Base-by-base conservation (phyloP, 2,113 vertebrate genomes). In the Progne subis region DNA sequence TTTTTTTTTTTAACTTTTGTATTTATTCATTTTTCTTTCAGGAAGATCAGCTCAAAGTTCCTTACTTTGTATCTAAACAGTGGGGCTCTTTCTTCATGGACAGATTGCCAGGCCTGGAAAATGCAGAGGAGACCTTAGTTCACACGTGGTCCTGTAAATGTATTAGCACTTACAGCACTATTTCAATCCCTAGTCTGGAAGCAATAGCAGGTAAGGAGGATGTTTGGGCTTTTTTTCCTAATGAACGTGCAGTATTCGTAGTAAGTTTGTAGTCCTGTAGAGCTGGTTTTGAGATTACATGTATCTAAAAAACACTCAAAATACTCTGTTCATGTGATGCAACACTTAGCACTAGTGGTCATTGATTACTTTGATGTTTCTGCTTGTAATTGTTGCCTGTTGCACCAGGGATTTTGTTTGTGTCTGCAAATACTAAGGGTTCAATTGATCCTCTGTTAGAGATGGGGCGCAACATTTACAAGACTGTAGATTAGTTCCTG, bases 11-110 rank as follows among this genome's bases (percentile, higher is more conserved):
- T 37, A 57, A 23, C 28, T 52, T 50, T 34, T 7, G 0, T 76
- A 8, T 65, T 86, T 81, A 6, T 84, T 18, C 82, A 2, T 61
- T 95, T 95, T 96, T 92, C 20, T 97, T 98, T 93, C 97, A 99
- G 99, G 97, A 74, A 47, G 97, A 98, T 86, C 97, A 98, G 69
- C 97, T 97, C 94, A 98, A 99, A 97, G 94, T 98, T 56, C 98
- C 98, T 43, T 98, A 98, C 17, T 98, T 96, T 12, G 60, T 90
- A 17, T 99, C 99, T 78, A 97, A 98, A 64, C 98, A 99, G 94
- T 99, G 99, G 99, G 99, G 99, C 69, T 99, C 99, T 52, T 99
- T 99, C 97, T 99, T 99, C 94, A 80, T 98, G 68, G 99, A 99
- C 69, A 95, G 95, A 13, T 77, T 98, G 67, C 96, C 91, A 20